These are phyloP conservation scores for Spisula solida DNA, from an alignment of 2,888 invertebrate species.

Conservation along the genomic window DNA sequence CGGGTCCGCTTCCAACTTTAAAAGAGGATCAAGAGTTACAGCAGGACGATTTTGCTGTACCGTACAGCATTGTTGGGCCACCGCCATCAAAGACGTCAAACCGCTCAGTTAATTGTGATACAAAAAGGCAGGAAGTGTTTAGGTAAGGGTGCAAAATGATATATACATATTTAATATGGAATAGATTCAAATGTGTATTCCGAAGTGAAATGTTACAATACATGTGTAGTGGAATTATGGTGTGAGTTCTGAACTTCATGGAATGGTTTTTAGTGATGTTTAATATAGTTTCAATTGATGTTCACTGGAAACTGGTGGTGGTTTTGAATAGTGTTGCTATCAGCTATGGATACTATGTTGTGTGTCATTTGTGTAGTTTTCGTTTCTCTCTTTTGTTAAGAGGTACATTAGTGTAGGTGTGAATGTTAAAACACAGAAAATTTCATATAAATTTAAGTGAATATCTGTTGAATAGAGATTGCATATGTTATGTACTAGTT, in stretches of 20 bases:
- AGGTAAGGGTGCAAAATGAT: constrained; percentile 57
- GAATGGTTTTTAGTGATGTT: too few relatives aligned
- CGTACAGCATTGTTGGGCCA: constrained; percentile 65
- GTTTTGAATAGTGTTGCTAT: neutral
- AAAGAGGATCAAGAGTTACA: constrained; percentile 94
- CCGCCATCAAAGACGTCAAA: constrained; percentile 63
- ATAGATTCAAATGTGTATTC: neutral
- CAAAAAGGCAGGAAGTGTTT: constrained; percentile 69
- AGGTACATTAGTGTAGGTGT: neutral
- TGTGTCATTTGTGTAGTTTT: constrained; percentile 1
- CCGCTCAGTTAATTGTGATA: constrained; percentile 61
- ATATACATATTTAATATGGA: too few relatives aligned
- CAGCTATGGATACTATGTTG: neutral
- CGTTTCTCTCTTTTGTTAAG: neutral
- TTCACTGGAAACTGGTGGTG: neutral
- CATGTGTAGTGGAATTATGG: neutral
- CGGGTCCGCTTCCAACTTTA: constrained; percentile 91
- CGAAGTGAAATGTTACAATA: neutral
- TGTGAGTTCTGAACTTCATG: neutral
- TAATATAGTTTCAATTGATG: neutral
- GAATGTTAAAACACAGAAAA: neutral
- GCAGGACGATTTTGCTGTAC: constrained; percentile 64
- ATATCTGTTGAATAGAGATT: neutral
- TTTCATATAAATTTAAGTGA: neutral
- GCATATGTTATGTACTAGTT: too few relatives aligned